Evolutionary conservation across 2,797 vertebrate species (phyloP), one percentile per base, ranked within the genome.

Genomic region (Steatocranus sp.): DNA sequence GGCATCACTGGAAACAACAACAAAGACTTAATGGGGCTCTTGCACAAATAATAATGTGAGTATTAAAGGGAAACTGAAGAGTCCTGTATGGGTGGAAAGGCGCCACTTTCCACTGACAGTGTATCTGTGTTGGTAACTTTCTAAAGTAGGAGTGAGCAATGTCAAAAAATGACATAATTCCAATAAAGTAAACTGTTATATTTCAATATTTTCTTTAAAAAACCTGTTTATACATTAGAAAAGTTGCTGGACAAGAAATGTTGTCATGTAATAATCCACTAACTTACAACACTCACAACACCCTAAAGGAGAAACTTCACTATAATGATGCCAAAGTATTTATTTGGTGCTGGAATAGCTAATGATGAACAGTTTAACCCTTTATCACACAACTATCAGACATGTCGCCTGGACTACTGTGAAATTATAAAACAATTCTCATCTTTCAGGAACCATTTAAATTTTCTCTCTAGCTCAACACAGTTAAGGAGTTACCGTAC

Each of bases 61-160:
- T 50, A 14, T 78, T 84, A 75, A 86, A 77, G 83, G 82, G 83
- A 88, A 83, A 86, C 83, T 23, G 6, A 61, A 23, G 4, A 53
- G 38, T 54, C 10, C 23, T 41, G 23, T 23, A 70, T 20, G 49
- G 6, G 54, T 78, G 27, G 54, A 61, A 78, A 70, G 14, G 8
- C 25, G 2, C 8, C 18, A 48, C 41, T 48, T 61, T 61, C 20
- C 30, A 30, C 53, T 54, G 23, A 56, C 63, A 25, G 53, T n/a
- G 25, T 18, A 30, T 46, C 15, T 12, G 43, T 73, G 25, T 32
- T 27, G 43, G 23, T 48, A 43, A 68, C 63, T 43, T 41, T 41
- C 23, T 36, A 70, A 73, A n/a, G 68, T 48, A 30, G 25, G 68
- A 48, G 68, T 49, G 11, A 48, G 3, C 5, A 9, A 73, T 30